These are phyloP conservation scores for Chaenocephalus aceratus DNA, from an alignment of 2,113 vertebrate species.

Conservation along the genomic window DNA sequence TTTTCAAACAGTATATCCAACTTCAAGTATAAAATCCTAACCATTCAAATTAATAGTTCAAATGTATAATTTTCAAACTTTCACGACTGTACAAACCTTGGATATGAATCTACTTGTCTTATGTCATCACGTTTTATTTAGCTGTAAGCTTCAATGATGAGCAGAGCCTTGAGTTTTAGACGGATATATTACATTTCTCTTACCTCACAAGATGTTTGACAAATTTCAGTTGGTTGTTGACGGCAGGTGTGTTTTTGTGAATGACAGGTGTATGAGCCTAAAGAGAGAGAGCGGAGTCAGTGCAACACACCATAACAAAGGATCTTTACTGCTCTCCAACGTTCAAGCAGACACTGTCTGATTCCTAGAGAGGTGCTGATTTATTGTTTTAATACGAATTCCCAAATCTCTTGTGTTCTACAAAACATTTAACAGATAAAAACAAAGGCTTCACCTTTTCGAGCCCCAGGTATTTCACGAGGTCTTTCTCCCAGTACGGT, in stretches of 20 bases:
- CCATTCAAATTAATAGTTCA: no score
- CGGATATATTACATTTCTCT: constrained; percentile 42
- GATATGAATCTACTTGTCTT: no score
- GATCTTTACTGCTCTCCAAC: background rate
- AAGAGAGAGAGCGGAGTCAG: constrained; percentile 1
- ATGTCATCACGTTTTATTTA: background rate
- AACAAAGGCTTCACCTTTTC: constrained; percentile 84
- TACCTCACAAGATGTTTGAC: constrained; percentile 96
- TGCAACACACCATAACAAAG: background rate
- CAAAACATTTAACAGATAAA: background rate
- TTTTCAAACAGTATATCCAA: no score
- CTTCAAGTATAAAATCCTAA: no score
- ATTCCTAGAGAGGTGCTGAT: background rate
- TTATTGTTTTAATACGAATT: background rate
- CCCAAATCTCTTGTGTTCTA: background rate
- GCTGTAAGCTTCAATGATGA: background rate
- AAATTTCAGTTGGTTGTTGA: constrained; percentile 91
- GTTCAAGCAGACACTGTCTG: background rate
- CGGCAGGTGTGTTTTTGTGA: constrained; percentile 95
- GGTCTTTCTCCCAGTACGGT: constrained; percentile 96
- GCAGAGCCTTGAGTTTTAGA: background rate
- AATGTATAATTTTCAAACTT: no score
- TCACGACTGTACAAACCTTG: no score
- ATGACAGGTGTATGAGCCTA: constrained; percentile 88
- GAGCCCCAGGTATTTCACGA: constrained; percentile 88